A percentile compares a stretch with the other conserved stretches of the same genome.
Evolutionary conservation across 2,888 invertebrate genomes (phyloP).

Genomic region (Drosophila koepferae): DNA sequence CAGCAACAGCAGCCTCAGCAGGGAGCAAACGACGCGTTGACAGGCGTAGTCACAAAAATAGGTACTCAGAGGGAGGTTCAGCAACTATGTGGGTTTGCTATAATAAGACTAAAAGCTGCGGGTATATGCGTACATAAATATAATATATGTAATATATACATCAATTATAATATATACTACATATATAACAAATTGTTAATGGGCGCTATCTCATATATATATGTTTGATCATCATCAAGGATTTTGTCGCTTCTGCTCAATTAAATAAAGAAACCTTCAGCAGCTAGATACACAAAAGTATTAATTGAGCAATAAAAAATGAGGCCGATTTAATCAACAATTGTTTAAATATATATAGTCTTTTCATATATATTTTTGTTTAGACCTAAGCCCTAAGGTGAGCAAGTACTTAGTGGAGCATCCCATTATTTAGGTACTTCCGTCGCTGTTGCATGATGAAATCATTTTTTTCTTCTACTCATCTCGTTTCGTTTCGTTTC

Average conservation of each 20-base stretch:
- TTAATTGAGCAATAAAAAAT: not conserved
- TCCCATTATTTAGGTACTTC: slow-evolving; percentile 62
- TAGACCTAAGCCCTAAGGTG: slow-evolving; percentile 25
- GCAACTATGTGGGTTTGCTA: slow-evolving; percentile 33
- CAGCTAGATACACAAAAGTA: not conserved
- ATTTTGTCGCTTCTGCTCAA: not conserved
- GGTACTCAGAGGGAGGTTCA: slow-evolving; percentile 52
- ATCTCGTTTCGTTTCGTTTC: slow-evolving; percentile 11
- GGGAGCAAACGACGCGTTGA: slow-evolving; percentile 62
- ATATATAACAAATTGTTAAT: not conserved
- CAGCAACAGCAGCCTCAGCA: slow-evolving; percentile 27
- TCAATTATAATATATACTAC: not conserved
- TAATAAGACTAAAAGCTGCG: slow-evolving; percentile 1
- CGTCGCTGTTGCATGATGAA: slow-evolving; percentile 63
- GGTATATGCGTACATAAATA: not conserved
- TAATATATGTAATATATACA: not conserved
- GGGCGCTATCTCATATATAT: not conserved
- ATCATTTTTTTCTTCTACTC: slow-evolving; percentile 37
- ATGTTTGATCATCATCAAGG: slow-evolving; percentile 4
- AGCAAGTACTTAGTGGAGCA: slow-evolving; percentile 46
- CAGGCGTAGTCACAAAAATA: slow-evolving; percentile 73
- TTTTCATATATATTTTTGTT: not conserved
- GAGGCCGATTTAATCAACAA: slow-evolving; percentile 16
- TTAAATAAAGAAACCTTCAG: slow-evolving; percentile 1
- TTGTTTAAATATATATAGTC: not conserved